Evolutionary conservation across 2,888 invertebrate species (phyloP).

Genomic region (Diplolepis rosae): DNA sequence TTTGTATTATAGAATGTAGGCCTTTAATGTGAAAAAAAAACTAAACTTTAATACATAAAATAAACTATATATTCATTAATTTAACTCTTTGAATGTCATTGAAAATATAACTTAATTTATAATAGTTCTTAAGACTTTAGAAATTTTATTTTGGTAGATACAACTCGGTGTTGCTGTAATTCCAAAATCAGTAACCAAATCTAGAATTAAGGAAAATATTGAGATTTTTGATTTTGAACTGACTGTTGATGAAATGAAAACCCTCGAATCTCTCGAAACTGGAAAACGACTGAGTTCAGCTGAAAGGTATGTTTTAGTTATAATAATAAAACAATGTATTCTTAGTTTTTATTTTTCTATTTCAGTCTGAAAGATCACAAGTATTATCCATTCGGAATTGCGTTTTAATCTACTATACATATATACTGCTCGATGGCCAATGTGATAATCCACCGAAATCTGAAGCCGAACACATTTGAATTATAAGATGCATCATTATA

Average conservation of each 20-base stretch:
- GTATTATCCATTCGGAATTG: conserved; percentile 12
- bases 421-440: too few species aligned
- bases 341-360: background rate
- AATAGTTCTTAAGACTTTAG: background rate
- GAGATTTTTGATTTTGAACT: conserved; percentile 26
- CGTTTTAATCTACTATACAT: background rate
- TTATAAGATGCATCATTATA: too few species aligned
- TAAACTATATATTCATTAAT: too few species aligned
- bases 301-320: background rate
- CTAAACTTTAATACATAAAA: too few species aligned
- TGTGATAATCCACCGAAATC: too few species aligned
- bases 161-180: conserved; percentile 17
- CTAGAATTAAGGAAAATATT: conserved; percentile 24
- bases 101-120: too few species aligned
- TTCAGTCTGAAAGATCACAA: conserved; percentile 5
- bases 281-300: conserved; percentile 3
- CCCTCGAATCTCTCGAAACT: conserved; percentile 6
- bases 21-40: too few species aligned
- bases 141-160: background rate
- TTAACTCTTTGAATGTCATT: too few species aligned
- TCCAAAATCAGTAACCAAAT: conserved; percentile 21
- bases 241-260: conserved; percentile 22
- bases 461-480: too few species aligned
- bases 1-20: too few species aligned
- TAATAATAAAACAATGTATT: background rate